Evolutionary conservation across 2,888 invertebrate genomes (phyloP).

Genomic region (Psylliodes chrysocephalus): DNA sequence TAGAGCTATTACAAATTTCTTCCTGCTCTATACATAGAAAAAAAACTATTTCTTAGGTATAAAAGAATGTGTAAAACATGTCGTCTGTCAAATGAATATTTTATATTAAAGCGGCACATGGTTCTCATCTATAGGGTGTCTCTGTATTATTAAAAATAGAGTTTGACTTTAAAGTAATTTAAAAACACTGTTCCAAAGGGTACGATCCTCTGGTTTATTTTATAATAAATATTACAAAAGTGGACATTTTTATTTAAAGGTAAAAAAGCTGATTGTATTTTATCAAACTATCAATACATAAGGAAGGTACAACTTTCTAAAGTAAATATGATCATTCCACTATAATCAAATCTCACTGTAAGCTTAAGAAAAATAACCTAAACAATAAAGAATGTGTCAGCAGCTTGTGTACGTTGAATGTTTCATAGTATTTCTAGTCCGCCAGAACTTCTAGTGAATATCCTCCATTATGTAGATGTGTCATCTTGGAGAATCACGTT

Average conservation of each 20-base stretch:
- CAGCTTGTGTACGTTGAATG: constrained; percentile 19
- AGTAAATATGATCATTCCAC: too few relatives aligned
- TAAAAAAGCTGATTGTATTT: too few relatives aligned
- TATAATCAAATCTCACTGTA: background rate
- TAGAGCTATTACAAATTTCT: constrained; percentile 19
- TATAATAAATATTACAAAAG: too few relatives aligned
- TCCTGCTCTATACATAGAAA: constrained; percentile 15
- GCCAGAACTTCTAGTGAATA: constrained; percentile 22
- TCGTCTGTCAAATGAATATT: constrained; percentile 12
- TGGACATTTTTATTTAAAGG: too few relatives aligned
- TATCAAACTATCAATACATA: too few relatives aligned
- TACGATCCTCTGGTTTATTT: too few relatives aligned
- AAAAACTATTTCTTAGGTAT: constrained; percentile 24
- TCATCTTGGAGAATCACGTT: constrained; percentile 35
- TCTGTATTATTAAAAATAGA: too few relatives aligned
- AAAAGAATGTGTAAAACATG: constrained; percentile 19
- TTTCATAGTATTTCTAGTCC: constrained; percentile 11
- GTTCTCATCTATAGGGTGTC: background rate
- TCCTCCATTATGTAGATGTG: constrained; percentile 30
- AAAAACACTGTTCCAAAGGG: too few relatives aligned
- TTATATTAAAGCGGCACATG: background rate
- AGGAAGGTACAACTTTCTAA: too few relatives aligned
- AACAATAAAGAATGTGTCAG: constrained; percentile 7
- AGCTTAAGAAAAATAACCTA: background rate
- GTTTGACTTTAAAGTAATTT: too few relatives aligned